Evolutionary conservation across 2,888 invertebrate genomes (phyloP).

Genomic region (Trichacis sp.): DNA sequence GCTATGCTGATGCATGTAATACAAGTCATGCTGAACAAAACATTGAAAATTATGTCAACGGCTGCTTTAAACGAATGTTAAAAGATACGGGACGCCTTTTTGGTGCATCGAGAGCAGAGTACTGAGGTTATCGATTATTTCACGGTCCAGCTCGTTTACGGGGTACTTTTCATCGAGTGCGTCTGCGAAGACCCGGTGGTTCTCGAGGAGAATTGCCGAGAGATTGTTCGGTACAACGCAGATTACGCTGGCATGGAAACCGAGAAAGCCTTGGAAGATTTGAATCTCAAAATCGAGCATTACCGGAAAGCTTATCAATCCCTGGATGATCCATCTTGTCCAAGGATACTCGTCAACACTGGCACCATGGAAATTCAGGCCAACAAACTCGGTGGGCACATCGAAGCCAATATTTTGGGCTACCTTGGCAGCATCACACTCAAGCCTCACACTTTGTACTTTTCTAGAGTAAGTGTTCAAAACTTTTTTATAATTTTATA

Average conservation of each 20-base stretch:
- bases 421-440: constrained; percentile 90
- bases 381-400: constrained; percentile 80
- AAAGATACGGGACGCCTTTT: constrained; percentile 93
- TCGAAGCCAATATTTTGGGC: constrained; percentile 87
- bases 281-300: constrained; percentile 85
- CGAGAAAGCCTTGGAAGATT: constrained; percentile 83
- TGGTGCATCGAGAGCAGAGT: constrained; percentile 86
- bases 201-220: constrained; percentile 80
- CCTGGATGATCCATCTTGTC: constrained; percentile 73
- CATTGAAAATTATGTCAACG: no score
- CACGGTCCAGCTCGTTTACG: constrained; percentile 79
- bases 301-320: constrained; percentile 86
- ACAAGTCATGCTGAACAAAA: no score
- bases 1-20: no score
- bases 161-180: constrained; percentile 92
- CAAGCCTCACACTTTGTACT: constrained; percentile 86
- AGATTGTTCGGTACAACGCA: constrained; percentile 87
- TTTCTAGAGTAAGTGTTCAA: constrained; percentile 89
- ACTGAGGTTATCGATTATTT: constrained; percentile 82
- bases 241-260: constrained; percentile 87
- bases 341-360: constrained; percentile 63
- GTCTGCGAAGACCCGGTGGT: constrained; percentile 85
- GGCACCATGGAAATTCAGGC: constrained; percentile 76
- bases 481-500: no score
- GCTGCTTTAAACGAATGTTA: no score